These are phyloP conservation scores for Drosophila pullipes DNA, from an alignment of 2,888 invertebrate genomes.

Conservation along the genomic window DNA sequence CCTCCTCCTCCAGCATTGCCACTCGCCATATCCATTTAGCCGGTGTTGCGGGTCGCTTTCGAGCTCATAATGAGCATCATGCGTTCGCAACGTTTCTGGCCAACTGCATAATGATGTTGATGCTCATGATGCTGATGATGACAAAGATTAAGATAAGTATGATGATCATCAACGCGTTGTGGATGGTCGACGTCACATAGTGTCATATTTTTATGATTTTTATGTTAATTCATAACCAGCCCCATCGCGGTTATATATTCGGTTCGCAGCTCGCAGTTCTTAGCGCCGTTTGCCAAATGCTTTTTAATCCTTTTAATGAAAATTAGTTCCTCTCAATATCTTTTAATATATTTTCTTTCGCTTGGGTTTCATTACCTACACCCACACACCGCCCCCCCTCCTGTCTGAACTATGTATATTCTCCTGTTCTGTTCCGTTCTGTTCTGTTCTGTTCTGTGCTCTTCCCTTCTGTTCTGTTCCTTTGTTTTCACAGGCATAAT, in stretches of 20 bases:
- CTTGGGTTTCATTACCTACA: conserved; percentile 57
- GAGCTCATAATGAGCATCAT: conserved; percentile 63
- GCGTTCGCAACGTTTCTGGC: conserved; percentile 45
- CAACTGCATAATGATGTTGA: conserved; percentile 10
- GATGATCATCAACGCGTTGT: conserved; percentile 23
- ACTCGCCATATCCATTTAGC: conserved; percentile 44
- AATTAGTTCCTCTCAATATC: conserved; percentile 83
- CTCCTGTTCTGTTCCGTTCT: conserved; percentile 4
- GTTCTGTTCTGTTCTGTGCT: background rate
- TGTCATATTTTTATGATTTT: conserved; percentile 82
- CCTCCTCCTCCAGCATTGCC: conserved; percentile 7
- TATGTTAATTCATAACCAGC: conserved; percentile 79
- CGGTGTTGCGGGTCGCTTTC: conserved; percentile 51
- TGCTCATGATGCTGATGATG: conserved; percentile 1
- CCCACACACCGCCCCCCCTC: background rate
- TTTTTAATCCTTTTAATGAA: conserved; percentile 85
- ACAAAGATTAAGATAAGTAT: conserved; percentile 8
- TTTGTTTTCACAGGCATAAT: conserved; percentile 83
- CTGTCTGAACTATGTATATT: background rate
- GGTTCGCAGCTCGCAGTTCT: conserved; percentile 8
- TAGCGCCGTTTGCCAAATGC: conserved; percentile 59
- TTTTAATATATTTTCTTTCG: conserved; percentile 83
- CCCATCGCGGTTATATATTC: conserved; percentile 34
- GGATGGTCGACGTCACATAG: conserved; percentile 53
- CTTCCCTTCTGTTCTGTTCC: conserved; percentile 30